Evolutionary conservation across 2,113 vertebrate species (phyloP), one percentile per base, ranked within the genome.

Genomic region (Pagrus major): DNA sequence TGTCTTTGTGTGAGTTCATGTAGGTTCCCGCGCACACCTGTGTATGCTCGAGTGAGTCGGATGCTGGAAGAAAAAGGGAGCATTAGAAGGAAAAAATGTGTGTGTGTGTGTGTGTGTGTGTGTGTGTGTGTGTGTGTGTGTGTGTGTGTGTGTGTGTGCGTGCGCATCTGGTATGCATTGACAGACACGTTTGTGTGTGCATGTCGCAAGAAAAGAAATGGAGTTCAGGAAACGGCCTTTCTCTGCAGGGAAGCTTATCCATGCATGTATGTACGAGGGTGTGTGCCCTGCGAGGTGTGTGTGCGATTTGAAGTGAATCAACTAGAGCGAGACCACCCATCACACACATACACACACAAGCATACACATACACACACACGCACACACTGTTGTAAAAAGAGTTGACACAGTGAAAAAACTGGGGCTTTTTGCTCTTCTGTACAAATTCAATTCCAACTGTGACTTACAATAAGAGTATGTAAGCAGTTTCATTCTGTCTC

Each of bases 251-350:
- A 73, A 79, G 81, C 78, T 86, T 79, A 85, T 64, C 76, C 83
- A 75, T 81, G 70, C 74, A 68, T 68, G 23, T 27, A 18, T 68
- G 49, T 44, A 27, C 77, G 51, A 56, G 42, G 42, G 33, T 23
- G 55, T 69, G 55, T 61, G 35, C 18, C 14, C 21, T 66, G 12
- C 20, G 61, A 81, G n/a, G 39, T 80, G 82, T 80, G 82, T 56
- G 68, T 42, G 55, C 4, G 41, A 76, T 44, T 73, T 61, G 37
- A 79, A 78, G 73, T 79, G 71, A 68, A 85, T 79, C 77, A 89
- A 89, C 56, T 76, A 60, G 81, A 89, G 81, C 77, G 29, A 90
- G 87, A 89, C 88, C 80, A 79, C 75, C 74, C 73, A 84, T 86
- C 73, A 69, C 23, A 72, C 4, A 31, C 3, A 52, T 37, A 44